Base-by-base conservation (phyloP, 2,888 invertebrate species). In the Drosophila mercatorum region DNA sequence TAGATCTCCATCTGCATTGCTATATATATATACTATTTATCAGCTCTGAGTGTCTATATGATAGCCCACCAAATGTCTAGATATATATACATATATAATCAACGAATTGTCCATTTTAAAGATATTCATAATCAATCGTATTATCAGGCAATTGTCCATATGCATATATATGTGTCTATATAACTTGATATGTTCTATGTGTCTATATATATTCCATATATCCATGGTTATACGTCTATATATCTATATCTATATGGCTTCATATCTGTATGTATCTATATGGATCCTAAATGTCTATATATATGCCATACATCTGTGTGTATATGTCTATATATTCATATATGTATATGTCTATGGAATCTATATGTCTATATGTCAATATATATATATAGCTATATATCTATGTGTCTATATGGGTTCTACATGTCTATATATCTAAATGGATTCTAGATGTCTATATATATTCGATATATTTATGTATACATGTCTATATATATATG, bases 21-120 rank as follows among this genome's bases (percentile, higher is more conserved):
- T 2, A 40, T 38, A 17, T 59, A 17, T 59, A 58, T 36, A 12
- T 12, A 52, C 2, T n/a, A 17, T 12, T 17, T 8, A 55, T 11
- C n/a, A 31, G 38, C 26, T 36, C 22, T n/a, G 11, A 11, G 3
- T 41, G 40, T 55, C 55, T 43, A 31, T 43, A 41, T 17, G n/a
- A 26, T 51, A 55, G 12, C 55, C 40, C 41, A 43, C 55, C 55
- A 56, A 56, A 36, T 56, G 12, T 43, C 55, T 56, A 8, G 3
- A 55, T 11, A n/a, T 55, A 31, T 41, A 41, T 22, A 22, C 22
- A 22, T 22, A 22, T 22, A 22, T 22, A 22, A 36, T 52, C n/a
- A 14, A 38, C 7, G 4, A 53, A 14, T 17, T 52, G 36, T 52
- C 36, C 52, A 26, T 51, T 51, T 51, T 0, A 26, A 28, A 28